Conservation (phyloP, 2,113 vertebrate genomes). For the Gymnocephalus cernua region DNA sequence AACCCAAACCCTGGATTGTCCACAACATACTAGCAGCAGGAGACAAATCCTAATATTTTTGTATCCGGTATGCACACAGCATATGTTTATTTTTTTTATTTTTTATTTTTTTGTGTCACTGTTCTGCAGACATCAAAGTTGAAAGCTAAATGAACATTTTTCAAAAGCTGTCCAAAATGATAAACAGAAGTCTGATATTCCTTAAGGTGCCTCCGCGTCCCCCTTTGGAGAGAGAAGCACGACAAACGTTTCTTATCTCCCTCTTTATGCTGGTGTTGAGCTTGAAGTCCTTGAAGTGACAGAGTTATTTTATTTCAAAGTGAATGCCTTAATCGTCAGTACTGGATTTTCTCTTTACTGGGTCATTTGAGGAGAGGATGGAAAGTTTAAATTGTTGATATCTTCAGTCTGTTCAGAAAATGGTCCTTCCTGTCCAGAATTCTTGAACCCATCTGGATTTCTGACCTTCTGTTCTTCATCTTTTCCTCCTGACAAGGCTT, state of each 20-base stretch:
- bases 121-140: slow-evolving; percentile 51
- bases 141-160: slow-evolving; percentile 52
- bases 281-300: not conserved
- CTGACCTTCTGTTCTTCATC: not conserved
- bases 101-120: not conserved
- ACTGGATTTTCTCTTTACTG: not conserved
- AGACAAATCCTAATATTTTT: slow-evolving; percentile 26
- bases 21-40: slow-evolving; percentile 3
- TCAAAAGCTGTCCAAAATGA: slow-evolving; percentile 36
- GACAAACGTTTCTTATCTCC: slow-evolving; percentile 20
- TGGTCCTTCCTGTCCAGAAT: not conserved
- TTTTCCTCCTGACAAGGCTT: not conserved
- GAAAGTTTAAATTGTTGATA: not conserved
- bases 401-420: not conserved
- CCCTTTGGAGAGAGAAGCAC: slow-evolving; percentile 22
- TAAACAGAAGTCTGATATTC: slow-evolving; percentile 43
- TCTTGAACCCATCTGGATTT: not conserved
- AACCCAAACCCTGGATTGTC: not conserved
- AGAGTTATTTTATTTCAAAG: slow-evolving; percentile 33
- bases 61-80: not conserved
- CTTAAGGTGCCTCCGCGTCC: slow-evolving; percentile 19
- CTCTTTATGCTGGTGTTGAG: slow-evolving; percentile 11
- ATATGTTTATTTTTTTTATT: too few relatives aligned
- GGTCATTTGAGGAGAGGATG: slow-evolving; percentile 7
- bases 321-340: not conserved